Evolutionary conservation across 2,797 vertebrate species (phyloP).

Genomic region (Staurois parvus): DNA sequence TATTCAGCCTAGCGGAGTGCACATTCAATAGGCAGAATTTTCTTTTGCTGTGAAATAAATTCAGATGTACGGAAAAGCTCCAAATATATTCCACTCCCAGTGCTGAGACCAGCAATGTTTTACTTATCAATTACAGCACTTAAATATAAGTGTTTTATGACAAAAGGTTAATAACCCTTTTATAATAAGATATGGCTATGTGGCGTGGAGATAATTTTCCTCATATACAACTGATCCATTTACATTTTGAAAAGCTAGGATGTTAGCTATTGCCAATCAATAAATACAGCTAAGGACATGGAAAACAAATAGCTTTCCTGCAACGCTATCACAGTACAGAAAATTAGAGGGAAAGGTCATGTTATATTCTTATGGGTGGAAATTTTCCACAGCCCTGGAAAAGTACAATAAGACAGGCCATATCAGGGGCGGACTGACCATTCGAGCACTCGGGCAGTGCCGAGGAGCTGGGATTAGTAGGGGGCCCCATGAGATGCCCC

Average conservation of each 20-base stretch:
- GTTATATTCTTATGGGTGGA: too few species aligned
- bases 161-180: constrained; percentile 51
- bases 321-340: too few species aligned
- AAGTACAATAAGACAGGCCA: too few species aligned
- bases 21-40: constrained; percentile 1
- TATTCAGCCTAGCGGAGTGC: too few species aligned
- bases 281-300: constrained; percentile 12
- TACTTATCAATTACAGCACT: constrained; percentile 46
- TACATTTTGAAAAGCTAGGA: constrained; percentile 36
- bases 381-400: too few species aligned
- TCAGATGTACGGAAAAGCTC: neutral
- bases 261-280: constrained; percentile 30
- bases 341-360: too few species aligned
- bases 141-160: constrained; percentile 45
- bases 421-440: too few species aligned
- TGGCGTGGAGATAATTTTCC: constrained; percentile 24
- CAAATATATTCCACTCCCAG: constrained; percentile 11
- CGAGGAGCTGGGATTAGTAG: too few species aligned
- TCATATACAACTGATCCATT: constrained; percentile 36
- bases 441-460: too few species aligned
- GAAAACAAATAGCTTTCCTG: neutral
- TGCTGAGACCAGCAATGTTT: constrained; percentile 46
- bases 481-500: too few species aligned
- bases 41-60: constrained; percentile 10
- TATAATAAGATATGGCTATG: constrained; percentile 48